A percentile compares a stretch with the other conserved stretches of the same genome.
Conservation (phyloP, 2,113 vertebrate genomes). For the Acrocephalus kingi region DNA sequence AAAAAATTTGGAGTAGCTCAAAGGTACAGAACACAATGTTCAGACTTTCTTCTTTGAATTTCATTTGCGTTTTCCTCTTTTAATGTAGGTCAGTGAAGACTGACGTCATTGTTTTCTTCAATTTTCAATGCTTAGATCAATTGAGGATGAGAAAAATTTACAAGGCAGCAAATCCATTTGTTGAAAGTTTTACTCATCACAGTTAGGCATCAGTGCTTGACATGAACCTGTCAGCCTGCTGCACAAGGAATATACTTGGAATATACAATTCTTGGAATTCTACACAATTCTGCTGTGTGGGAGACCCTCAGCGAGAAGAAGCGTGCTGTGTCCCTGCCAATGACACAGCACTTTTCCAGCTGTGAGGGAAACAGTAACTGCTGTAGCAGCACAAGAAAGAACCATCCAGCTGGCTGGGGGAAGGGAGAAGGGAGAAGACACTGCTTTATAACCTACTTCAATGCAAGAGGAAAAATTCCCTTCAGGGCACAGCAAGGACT, state of each 20-base stretch:
- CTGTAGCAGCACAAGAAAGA: not conserved
- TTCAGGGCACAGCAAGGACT: not conserved
- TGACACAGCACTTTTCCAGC: conserved; percentile 61
- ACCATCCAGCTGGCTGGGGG: conserved; percentile 38
- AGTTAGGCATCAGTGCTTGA: not conserved
- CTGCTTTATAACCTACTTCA: not conserved
- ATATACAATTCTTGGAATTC: not conserved
- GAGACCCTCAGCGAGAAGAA: accelerated
- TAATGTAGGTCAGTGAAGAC: not conserved
- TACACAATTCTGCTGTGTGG: not conserved
- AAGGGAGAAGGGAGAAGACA: not conserved
- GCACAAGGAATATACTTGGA: not conserved
- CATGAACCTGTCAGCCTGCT: not conserved
- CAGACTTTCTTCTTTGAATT: not conserved
- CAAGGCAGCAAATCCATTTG: not conserved
- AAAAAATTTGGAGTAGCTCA: not conserved
- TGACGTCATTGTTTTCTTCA: not conserved
- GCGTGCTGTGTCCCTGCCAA: not conserved
- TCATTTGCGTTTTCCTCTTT: not conserved
- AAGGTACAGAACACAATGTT: not conserved
- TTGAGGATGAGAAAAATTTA: not conserved
- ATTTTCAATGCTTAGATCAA: not conserved
- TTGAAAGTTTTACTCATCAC: not conserved
- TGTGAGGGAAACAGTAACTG: not conserved
- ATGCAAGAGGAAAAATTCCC: not conserved